Conservation (phyloP, 2,113 vertebrate genomes). For the Gymnobelideus leadbeateri region DNA sequence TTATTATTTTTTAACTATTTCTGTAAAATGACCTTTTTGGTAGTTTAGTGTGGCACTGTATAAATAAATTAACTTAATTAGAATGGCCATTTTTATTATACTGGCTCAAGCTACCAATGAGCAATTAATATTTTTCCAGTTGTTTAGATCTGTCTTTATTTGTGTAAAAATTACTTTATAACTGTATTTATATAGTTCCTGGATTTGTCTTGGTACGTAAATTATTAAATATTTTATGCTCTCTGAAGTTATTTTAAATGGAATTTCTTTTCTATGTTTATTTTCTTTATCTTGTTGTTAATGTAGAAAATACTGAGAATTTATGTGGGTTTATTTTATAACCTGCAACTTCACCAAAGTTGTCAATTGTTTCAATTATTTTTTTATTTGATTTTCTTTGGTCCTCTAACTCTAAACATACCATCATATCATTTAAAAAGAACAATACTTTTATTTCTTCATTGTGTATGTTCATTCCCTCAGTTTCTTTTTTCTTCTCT, state of each 20-base stretch:
- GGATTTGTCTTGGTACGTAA: too few species aligned
- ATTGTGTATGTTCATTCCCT: background rate
- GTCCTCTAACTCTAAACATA: background rate
- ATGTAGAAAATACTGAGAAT: too few species aligned
- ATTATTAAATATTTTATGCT: too few species aligned
- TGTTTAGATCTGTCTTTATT: background rate
- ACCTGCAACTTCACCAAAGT: background rate
- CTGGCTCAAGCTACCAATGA: background rate
- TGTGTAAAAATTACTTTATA: background rate
- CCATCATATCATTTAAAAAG: background rate
- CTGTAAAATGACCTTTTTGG: background rate
- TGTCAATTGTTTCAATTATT: background rate
- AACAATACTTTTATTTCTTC: background rate
- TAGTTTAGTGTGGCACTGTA: background rate
- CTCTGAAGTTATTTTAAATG: too few species aligned
- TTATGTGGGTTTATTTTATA: background rate
- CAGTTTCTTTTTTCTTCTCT: background rate
- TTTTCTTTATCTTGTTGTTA: too few species aligned
- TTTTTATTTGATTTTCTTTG: background rate
- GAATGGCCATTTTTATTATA: background rate
- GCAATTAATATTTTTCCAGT: background rate
- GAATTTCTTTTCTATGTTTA: too few species aligned
- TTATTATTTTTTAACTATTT: background rate
- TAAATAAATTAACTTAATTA: background rate
- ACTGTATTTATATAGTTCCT: background rate